Conservation (phyloP, 2,113 vertebrate genomes). For the Sceloporus tristichus region DNA sequence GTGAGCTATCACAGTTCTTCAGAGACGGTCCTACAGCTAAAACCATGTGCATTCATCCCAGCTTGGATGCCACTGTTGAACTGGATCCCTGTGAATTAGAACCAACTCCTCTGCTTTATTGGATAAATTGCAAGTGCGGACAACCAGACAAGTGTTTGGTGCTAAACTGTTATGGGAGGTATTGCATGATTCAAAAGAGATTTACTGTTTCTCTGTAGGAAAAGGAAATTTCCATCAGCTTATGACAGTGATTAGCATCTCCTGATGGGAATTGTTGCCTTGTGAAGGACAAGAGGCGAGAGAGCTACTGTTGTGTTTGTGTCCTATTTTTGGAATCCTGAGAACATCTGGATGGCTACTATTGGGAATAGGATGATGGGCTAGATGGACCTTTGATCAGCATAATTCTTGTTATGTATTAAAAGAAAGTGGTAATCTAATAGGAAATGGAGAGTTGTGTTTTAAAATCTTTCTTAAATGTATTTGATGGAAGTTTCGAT, state of each 20-base stretch:
- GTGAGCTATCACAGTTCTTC: no score
- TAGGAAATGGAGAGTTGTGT: not conserved
- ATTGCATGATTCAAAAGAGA: no score
- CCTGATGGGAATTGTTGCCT: not conserved
- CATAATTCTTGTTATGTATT: not conserved
- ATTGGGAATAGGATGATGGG: not conserved
- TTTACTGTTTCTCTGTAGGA: no score
- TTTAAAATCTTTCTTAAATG: not conserved
- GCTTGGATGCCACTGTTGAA: not conserved
- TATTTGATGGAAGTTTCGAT: not conserved
- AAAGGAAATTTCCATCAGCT: no score
- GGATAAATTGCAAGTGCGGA: not conserved
- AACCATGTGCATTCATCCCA: not conserved
- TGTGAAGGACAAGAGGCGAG: not conserved
- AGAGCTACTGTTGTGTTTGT: no score
- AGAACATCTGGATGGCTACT: not conserved
- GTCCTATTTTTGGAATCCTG: not conserved
- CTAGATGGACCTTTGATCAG: not conserved
- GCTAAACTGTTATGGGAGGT: no score
- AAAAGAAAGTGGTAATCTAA: not conserved
- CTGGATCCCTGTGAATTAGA: not conserved
- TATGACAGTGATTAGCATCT: no score
- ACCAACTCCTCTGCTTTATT: not conserved
- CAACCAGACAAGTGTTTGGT: not conserved
- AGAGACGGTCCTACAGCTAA: no score